phyloP scores from a whole-genome alignment of 2,888 invertebrate genomes.

The Drosophila atripex region DNA sequence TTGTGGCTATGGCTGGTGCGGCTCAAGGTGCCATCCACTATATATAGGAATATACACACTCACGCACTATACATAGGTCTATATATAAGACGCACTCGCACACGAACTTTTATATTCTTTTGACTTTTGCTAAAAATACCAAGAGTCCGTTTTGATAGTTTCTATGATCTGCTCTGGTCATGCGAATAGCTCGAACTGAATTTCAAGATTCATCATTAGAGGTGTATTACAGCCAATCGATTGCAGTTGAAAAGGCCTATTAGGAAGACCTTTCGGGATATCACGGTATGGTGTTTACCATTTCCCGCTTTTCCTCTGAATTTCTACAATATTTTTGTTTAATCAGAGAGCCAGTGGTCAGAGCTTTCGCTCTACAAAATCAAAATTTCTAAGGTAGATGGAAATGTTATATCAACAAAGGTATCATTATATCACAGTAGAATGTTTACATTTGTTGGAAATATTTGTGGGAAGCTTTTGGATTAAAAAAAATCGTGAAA shows the following conservation, averaged over 20 bases:
- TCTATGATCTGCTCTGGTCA: constrained; percentile 19
- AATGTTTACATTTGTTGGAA: constrained; percentile 18
- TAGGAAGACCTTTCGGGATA: background rate
- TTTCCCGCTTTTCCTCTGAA: background rate
- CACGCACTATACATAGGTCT: constrained; percentile 30
- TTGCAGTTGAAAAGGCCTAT: constrained; percentile 11
- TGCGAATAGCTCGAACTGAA: constrained; percentile 32
- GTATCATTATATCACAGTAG: background rate
- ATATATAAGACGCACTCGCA: background rate
- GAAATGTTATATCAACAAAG: constrained; percentile 17
- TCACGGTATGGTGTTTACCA: background rate
- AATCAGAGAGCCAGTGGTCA: background rate
- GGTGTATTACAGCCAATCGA: background rate
- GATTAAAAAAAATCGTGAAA: background rate
- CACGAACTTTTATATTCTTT: constrained; percentile 37
- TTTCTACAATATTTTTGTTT: background rate
- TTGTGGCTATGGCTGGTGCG: constrained; percentile 21
- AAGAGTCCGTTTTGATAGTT: constrained; percentile 31
- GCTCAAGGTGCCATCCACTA: constrained; percentile 41
- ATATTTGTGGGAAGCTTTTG: constrained; percentile 9
- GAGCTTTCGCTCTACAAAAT: background rate
- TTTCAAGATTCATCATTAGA: constrained; percentile 29
- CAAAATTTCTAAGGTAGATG: background rate
- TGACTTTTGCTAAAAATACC: constrained; percentile 64
- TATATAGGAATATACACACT: constrained; percentile 15